Conservation (phyloP, 2,888 invertebrate species). For the Conomelus anceps region DNA sequence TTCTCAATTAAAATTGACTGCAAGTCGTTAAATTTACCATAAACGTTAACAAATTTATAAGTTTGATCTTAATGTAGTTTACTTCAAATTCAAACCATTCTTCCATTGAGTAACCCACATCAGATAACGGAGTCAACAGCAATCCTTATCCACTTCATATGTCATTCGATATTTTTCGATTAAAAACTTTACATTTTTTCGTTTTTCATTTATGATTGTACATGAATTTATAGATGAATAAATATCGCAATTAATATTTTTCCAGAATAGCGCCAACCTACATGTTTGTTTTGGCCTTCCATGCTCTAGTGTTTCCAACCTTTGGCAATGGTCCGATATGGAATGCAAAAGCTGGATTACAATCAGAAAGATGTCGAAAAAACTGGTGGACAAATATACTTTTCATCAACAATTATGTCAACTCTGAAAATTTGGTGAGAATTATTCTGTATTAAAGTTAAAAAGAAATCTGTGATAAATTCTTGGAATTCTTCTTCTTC, state of each 20-base stretch:
- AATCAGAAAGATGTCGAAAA: constrained; percentile 28
- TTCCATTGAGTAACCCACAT: no score
- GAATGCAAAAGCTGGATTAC: constrained; percentile 12
- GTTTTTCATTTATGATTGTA: background rate
- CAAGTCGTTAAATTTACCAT: no score
- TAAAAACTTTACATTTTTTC: background rate
- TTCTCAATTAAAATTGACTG: no score
- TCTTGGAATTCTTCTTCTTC: no score
- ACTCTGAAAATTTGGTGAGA: constrained; percentile 30
- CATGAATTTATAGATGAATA: background rate
- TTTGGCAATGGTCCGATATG: constrained; percentile 28
- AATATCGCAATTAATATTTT: background rate
- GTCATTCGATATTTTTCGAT: background rate
- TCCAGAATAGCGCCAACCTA: constrained; percentile 36
- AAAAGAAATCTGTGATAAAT: no score
- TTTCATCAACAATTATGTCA: constrained; percentile 37
- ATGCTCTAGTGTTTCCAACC: constrained; percentile 33
- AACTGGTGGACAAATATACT: constrained; percentile 38
- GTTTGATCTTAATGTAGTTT: no score
- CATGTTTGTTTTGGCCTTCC: constrained; percentile 33
- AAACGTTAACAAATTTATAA: no score
- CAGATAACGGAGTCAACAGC: no score
- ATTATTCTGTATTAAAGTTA: background rate
- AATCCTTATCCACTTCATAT: no score
- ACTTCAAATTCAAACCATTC: no score